Conservation (phyloP, 2,113 vertebrate genomes). For the Thryonomys swinderianus region DNA sequence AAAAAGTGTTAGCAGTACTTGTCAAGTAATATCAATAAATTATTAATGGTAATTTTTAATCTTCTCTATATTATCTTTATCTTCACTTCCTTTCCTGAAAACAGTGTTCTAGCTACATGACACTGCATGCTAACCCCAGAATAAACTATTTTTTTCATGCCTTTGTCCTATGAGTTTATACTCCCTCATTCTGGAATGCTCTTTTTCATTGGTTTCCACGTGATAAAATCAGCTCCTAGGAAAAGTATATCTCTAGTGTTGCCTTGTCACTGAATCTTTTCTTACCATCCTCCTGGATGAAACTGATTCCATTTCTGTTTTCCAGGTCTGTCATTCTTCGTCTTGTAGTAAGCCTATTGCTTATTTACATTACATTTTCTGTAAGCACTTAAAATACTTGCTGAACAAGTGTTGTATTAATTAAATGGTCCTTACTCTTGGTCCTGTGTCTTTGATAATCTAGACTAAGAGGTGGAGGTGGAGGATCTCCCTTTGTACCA, state of each 20-base stretch:
- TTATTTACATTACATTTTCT: conserved; percentile 6
- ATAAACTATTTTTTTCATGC: neutral
- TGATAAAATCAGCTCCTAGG: neutral
- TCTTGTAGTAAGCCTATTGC: neutral
- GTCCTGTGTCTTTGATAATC: neutral
- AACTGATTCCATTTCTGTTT: neutral
- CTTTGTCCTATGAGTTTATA: neutral
- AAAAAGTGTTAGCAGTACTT: neutral
- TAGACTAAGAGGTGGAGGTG: neutral
- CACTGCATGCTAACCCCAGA: neutral
- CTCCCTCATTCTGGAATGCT: neutral
- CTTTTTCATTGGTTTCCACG: neutral
- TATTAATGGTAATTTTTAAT: conserved; percentile 7
- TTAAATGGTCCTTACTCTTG: neutral
- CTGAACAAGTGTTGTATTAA: neutral
- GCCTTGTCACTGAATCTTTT: neutral
- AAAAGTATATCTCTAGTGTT: neutral
- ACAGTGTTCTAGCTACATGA: neutral
- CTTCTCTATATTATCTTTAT: conserved; percentile 15
- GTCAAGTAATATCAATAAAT: neutral
- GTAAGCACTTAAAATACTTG: neutral
- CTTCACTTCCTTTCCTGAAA: neutral
- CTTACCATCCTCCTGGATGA: neutral
- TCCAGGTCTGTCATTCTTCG: neutral
- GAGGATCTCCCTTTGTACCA: neutral